A percentile compares a stretch with the other conserved stretches of the same genome.
Conservation (phyloP, 1,140 invertebrate genomes). For the Sycophila sp. region DNA sequence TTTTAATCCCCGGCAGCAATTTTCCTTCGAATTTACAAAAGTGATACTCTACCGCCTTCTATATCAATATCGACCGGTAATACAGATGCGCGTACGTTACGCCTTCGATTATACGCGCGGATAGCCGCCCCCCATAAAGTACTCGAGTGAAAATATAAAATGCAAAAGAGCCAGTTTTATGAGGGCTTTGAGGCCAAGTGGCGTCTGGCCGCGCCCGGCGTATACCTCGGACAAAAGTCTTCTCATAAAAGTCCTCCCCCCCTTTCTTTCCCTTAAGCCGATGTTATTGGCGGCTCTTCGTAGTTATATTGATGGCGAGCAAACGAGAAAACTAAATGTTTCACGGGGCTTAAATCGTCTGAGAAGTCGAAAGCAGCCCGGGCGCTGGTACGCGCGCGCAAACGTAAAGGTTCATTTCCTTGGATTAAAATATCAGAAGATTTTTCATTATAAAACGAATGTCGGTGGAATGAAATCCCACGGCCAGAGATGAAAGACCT, state of each 20-base stretch:
- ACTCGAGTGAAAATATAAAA: conserved; percentile 31
- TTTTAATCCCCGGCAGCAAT: not conserved
- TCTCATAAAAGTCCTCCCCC: conserved; percentile 3
- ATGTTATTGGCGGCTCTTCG: conserved; percentile 21
- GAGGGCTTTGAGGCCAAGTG: not conserved
- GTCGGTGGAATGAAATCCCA: too few relatives aligned
- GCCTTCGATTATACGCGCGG: conserved; percentile 16
- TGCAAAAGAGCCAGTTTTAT: conserved; percentile 20
- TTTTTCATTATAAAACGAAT: too few relatives aligned
- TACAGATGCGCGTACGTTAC: not conserved
- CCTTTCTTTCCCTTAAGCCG: too few relatives aligned
- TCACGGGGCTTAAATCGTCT: not conserved
- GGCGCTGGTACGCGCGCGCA: too few relatives aligned
- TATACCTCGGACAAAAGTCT: conserved; percentile 14
- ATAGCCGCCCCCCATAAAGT: conserved; percentile 3
- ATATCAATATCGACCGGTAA: conserved; percentile 14
- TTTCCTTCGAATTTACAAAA: not conserved
- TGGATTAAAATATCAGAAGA: too few relatives aligned
- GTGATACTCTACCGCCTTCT: not conserved
- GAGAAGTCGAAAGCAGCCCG: too few relatives aligned
- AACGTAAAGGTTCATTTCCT: too few relatives aligned
- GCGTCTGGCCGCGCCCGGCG: not conserved
- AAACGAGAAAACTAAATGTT: conserved; percentile 26
- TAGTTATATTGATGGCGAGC: conserved; percentile 3
- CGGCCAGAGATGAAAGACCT: too few relatives aligned